Evolutionary conservation across 2,888 invertebrate species (phyloP), one percentile per base, ranked within the genome.

Genomic region (Prosopocoilus inquinatus): DNA sequence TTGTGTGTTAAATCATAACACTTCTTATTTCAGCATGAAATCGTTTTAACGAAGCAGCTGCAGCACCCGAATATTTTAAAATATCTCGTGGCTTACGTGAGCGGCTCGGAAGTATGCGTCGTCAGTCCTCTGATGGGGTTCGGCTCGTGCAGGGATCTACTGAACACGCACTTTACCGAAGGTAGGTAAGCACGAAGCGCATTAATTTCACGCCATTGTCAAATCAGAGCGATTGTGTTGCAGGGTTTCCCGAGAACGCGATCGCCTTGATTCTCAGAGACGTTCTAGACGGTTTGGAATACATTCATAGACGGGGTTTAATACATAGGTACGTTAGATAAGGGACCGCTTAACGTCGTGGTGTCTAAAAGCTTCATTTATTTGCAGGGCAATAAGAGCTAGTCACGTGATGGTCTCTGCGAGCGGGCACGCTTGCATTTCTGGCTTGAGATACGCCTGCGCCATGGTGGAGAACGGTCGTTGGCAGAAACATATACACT

Each of bases 81-180:
- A 20, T 88, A 89, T 71, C 78, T 87, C 62, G 85, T 87, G 33
- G 84, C 90, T 2, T 94, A 94, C 77, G 88, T 93, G 1, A 81
- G 83, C 54, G 87, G 86, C n/a, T 83, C 84, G 39, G 88, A 91
- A 72, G 80, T 95, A 33, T 91, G 88, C 76, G 84, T 90, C 4
- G 84, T 94, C 11, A 87, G 89, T 63, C 94, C 94, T 0, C 80
- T 92, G 8, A 90, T 93, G 89, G 88, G 86, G 20, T 91, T 87
- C 71, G 91, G 94, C 2, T 94, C 94, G 0, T 91, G 92, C 69
- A 82, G 87, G 57, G 90, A 92, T 72, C 82, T 94, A 62, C 80
- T 94, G 5, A 82, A 84, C 67, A 85, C 85, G 63, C 88, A 90
- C 77, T 95, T 91, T 74, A 82, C 76, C 53, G 80, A 82, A 65